Evolutionary conservation across 1,140 invertebrate genomes (phyloP).

Genomic region (Calephelis virginiensis): DNA sequence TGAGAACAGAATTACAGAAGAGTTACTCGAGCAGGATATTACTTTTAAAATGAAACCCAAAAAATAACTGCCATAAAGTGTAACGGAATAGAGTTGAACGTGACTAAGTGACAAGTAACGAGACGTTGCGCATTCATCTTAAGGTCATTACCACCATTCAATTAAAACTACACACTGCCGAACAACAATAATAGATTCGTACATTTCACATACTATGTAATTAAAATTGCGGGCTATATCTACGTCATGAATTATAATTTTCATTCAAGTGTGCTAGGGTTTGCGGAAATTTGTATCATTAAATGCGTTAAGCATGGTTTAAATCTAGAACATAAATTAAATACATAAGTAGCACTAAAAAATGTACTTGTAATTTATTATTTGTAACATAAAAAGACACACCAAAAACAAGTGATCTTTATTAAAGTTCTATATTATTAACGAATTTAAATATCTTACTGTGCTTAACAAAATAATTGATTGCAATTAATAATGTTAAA

Average conservation of each 20-base stretch:
- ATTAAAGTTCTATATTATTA: too few species aligned
- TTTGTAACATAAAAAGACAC: too few species aligned
- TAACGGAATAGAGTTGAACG: neutral
- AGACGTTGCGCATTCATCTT: neutral
- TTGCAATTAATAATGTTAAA: too few species aligned
- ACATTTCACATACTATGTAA: neutral
- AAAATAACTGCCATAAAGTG: too few species aligned
- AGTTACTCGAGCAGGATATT: neutral
- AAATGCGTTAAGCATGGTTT: neutral
- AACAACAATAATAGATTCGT: slow-evolving; percentile 8
- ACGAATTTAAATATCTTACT: too few species aligned
- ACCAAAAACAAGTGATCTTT: too few species aligned
- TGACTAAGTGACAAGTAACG: slow-evolving; percentile 11
- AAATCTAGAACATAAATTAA: neutral
- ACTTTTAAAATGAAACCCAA: too few species aligned
- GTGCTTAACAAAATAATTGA: too few species aligned
- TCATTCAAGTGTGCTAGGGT: neutral
- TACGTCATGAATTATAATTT: neutral
- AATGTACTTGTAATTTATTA: too few species aligned
- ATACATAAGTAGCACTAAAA: too few species aligned
- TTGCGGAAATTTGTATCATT: neutral
- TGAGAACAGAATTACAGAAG: neutral
- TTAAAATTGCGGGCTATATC: neutral
- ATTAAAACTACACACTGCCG: slow-evolving; percentile 9
- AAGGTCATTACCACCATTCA: slow-evolving; percentile 4